Evolutionary conservation across 2,888 invertebrate species (phyloP), one percentile per base, ranked within the genome.

Genomic region (Nasonovia ribisnigri): DNA sequence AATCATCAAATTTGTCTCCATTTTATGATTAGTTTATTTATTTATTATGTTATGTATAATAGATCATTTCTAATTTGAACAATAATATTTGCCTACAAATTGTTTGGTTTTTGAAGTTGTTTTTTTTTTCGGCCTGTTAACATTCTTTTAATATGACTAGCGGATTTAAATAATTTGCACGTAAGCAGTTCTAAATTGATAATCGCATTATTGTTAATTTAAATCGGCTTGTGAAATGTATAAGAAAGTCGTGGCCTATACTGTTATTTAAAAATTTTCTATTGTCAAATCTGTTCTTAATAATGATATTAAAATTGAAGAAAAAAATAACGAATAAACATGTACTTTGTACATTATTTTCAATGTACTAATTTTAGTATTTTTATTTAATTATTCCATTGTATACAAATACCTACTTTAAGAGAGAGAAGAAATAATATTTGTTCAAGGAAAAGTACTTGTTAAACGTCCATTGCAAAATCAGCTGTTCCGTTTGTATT

Each of bases 1-100:
- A 92, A 86, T 87, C n/a, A 77, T 86, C 48, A 87, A 67, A 67
- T 92, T 88, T 88, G 51, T 67, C 88, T 88, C 51, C 92, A 92
- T 67, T 92, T 92, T 88, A 77, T 42, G 67, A 88, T 92, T 51
- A 92, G 46, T 77, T 88, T 92, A 77, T 91, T 90, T 90, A 90
- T 87, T 92, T 51, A 92, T 42, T 92, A 60, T 60, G n/a, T 88
- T 67, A 88, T 51, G 67, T 88, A 88, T 29, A 29, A 67, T 92
- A 86, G 13, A 36, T 46, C 1, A n/a, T 92, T 87, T 48, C 36
- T 84, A 24, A 91, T 86, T 86, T n/a, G 43, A 91, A 86, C 91
- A 54, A 84, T 29, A 84, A 11, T 54, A 36, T 91, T 92, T 87
- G 48, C n/a, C 60, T 26, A 24, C 24, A 26, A 84, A 57, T 43